These are phyloP conservation scores for Uria aalge DNA, from an alignment of 2,113 vertebrate genomes.

Conservation along the genomic window DNA sequence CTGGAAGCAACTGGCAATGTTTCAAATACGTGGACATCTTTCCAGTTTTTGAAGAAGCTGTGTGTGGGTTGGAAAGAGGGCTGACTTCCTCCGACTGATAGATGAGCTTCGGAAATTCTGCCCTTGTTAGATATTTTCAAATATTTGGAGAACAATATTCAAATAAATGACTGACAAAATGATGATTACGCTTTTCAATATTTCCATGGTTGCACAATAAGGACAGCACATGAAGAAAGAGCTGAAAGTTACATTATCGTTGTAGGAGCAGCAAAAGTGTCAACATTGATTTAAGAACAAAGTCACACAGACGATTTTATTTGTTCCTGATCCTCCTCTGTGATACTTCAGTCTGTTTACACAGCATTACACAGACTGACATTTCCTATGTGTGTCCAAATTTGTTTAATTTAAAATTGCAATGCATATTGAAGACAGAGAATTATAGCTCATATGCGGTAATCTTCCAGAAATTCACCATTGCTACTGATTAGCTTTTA, in stretches of 20 bases:
- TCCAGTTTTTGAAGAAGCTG: slow-evolving; percentile 13
- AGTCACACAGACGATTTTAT: slow-evolving; percentile 42
- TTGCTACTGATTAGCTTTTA: slow-evolving; percentile 67
- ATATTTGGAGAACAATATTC: slow-evolving; percentile 41
- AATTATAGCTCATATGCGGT: slow-evolving; percentile 44
- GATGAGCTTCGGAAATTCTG: slow-evolving; percentile 34
- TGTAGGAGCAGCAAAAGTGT: slow-evolving; percentile 46
- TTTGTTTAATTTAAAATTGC: slow-evolving; percentile 67
- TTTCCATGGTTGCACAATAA: slow-evolving; percentile 14
- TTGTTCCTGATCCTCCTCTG: slow-evolving; percentile 55
- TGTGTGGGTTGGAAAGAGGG: slow-evolving; percentile 7
- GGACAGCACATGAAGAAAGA: not conserved
- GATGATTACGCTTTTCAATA: not conserved
- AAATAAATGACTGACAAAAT: slow-evolving; percentile 39
- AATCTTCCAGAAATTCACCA: slow-evolving; percentile 50
- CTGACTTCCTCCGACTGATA: not conserved
- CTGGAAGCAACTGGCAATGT: not conserved
- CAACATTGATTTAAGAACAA: slow-evolving; percentile 61
- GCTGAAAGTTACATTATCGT: slow-evolving; percentile 14
- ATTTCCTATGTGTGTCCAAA: slow-evolving; percentile 57
- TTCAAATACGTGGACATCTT: not conserved
- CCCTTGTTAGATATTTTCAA: slow-evolving; percentile 18
- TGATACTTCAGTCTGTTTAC: slow-evolving; percentile 55
- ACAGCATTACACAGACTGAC: slow-evolving; percentile 48
- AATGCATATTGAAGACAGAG: slow-evolving; percentile 64